phyloP scores from a whole-genome alignment of 2,113 vertebrate genomes.

The Coptodon rendalli region DNA sequence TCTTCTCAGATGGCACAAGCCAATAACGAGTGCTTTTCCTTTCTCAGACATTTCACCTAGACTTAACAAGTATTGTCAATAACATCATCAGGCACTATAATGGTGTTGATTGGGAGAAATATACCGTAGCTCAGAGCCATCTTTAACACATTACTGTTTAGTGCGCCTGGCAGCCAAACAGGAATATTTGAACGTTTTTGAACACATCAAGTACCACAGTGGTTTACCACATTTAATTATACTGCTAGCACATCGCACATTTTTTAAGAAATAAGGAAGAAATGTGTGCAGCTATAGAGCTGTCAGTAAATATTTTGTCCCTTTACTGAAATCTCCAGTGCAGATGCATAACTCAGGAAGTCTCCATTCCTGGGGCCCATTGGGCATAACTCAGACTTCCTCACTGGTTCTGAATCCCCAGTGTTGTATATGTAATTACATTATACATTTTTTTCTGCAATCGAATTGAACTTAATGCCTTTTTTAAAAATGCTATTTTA shows the following conservation, averaged over 20 bases:
- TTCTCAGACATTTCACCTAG: slow-evolving; percentile 7
- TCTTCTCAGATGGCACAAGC: slow-evolving; percentile 2
- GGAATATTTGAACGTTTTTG: not conserved
- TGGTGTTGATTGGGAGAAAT: slow-evolving; percentile 41
- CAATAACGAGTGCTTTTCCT: slow-evolving; percentile 39
- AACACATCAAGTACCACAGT: not conserved
- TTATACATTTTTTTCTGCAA: not conserved
- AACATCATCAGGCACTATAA: slow-evolving; percentile 32
- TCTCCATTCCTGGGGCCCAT: not conserved
- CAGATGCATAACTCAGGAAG: not conserved
- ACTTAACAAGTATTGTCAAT: slow-evolving; percentile 30
- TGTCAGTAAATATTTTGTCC: not conserved
- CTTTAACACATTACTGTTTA: not conserved
- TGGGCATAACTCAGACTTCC: not conserved
- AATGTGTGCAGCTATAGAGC: not conserved
- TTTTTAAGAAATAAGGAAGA: not conserved
- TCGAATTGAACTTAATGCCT: rapidly evolving
- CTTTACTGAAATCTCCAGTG: not conserved
- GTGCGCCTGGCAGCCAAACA: not conserved
- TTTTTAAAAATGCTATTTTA: not conserved
- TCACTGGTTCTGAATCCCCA: not conserved
- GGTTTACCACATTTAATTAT: not conserved
- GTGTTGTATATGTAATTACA: not conserved
- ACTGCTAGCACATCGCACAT: not conserved
- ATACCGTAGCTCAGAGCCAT: not conserved